Evolutionary conservation across 2,888 invertebrate species (phyloP).

Genomic region (Nasonovia ribisnigri): DNA sequence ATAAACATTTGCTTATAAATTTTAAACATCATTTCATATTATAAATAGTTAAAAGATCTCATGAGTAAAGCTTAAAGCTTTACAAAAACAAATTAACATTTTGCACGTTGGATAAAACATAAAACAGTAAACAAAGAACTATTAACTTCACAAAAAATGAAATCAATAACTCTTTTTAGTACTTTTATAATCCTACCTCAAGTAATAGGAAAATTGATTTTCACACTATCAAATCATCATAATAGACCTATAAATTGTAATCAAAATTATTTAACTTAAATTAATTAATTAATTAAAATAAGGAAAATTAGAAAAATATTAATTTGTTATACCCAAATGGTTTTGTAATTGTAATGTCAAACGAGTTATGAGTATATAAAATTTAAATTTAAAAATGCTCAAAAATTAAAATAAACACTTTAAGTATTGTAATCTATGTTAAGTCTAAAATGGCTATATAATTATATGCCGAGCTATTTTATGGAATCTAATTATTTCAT

Average conservation of each 20-base stretch:
- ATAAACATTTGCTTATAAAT: not conserved
- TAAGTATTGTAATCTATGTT: too few species aligned
- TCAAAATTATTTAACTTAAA: not conserved
- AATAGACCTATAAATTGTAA: not conserved
- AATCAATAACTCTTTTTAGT: too few species aligned
- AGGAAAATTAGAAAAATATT: not conserved
- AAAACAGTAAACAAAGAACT: not conserved
- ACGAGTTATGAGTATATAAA: not conserved
- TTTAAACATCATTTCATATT: not conserved
- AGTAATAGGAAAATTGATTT: not conserved
- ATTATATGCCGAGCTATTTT: too few species aligned
- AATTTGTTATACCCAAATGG: not conserved
- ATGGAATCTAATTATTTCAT: too few species aligned
- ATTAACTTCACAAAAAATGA: not conserved
- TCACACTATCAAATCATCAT: not conserved
- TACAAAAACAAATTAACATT: not conserved
- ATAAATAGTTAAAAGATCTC: too few species aligned
- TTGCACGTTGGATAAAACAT: not conserved
- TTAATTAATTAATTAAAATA: not conserved
- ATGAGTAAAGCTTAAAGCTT: too few species aligned
- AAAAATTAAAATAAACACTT: too few species aligned
- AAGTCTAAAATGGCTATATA: too few species aligned
- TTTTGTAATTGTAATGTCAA: not conserved
- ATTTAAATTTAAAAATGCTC: not conserved
- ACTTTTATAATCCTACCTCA: too few species aligned